Percentiles rank a stretch among this genome's conserved stretches.
These are phyloP conservation scores for Lerista edwardsae DNA, from an alignment of 2,797 vertebrate species.

Conservation along the genomic window DNA sequence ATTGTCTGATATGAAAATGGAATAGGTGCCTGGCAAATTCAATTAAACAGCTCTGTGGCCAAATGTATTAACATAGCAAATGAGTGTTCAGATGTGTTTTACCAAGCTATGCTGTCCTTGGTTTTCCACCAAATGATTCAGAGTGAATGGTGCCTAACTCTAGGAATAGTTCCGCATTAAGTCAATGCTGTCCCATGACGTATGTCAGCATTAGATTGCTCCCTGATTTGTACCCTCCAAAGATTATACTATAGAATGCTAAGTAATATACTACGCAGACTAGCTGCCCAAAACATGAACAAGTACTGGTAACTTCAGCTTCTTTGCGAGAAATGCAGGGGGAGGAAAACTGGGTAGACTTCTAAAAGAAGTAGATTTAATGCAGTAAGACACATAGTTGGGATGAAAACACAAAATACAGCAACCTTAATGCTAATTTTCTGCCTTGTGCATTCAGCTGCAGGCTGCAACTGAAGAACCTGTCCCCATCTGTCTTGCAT, in stretches of 20 bases:
- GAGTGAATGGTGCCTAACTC: background rate
- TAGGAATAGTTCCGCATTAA: background rate
- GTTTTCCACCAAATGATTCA: background rate
- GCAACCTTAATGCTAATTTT: background rate
- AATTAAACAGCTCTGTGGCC: background rate
- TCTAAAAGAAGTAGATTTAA: background rate
- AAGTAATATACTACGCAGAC: background rate
- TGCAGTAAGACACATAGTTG: background rate
- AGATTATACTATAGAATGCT: background rate
- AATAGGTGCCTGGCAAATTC: background rate
- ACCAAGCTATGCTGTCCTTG: background rate
- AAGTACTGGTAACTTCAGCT: conserved; percentile 2
- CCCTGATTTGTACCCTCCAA: background rate
- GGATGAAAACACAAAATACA: background rate
- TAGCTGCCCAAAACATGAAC: background rate
- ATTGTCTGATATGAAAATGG: background rate
- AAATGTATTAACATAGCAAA: conserved; percentile 19
- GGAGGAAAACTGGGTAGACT: background rate
- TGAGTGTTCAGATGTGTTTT: background rate
- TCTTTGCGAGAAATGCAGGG: background rate
- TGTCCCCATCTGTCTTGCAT: conserved; percentile 75
- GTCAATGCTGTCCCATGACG: conserved; percentile 1
- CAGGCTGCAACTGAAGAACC: conserved; percentile 40
- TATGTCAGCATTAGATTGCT: background rate
- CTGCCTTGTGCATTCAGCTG: conserved; percentile 31